Base-by-base conservation (phyloP, 2,888 invertebrate genomes). In the Eupithecia tripunctaria region DNA sequence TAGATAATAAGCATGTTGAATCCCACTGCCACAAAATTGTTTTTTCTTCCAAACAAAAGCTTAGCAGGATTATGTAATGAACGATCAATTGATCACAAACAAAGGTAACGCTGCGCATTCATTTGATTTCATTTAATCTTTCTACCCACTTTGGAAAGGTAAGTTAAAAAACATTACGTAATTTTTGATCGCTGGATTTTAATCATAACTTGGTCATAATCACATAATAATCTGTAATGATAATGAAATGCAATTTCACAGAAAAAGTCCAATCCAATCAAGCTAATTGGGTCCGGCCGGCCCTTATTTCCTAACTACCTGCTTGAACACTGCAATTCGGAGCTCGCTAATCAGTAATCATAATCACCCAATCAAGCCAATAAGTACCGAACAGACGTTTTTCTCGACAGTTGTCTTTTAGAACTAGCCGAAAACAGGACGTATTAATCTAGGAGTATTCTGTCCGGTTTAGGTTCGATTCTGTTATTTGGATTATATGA, bases 291-390 rank as follows among this genome's bases (percentile, higher is more conserved):
- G 56, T 25, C 25, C 21, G 47, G 47, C 3, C 8, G 47, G 21
- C 21, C 47, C 56, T 25, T 21, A 21, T 25, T 56, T 14, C 25
- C 12, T 56, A 56, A 56, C 56, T 56, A 25, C 25, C 56, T 25
- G 25, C 56, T 56, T 25, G 56, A 25, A 56, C 56, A 56, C 56
- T 56, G 56, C 56, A 56, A 56, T 56, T 56, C 56, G 25, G 56
- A 56, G 25, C 25, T 56, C 25, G 56, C 56, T 56, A 56, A 56
- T 56, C 56, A 25, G 4, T n/a, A n/a, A n/a, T n/a, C n/a, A n/a
- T n/a, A n/a, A n/a, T n/a, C n/a, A n/a, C n/a, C 56, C 56, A 56
- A 56, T 56, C 56, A 56, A 56, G 56, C 56, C 56, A 56, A 56
- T 14, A 56, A 25, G 25, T 21, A 56, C 25, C 1, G 56, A 56